A percentile compares a stretch with the other conserved stretches of the same genome.
Conservation (phyloP, 2,113 vertebrate genomes). For the Parus major region DNA sequence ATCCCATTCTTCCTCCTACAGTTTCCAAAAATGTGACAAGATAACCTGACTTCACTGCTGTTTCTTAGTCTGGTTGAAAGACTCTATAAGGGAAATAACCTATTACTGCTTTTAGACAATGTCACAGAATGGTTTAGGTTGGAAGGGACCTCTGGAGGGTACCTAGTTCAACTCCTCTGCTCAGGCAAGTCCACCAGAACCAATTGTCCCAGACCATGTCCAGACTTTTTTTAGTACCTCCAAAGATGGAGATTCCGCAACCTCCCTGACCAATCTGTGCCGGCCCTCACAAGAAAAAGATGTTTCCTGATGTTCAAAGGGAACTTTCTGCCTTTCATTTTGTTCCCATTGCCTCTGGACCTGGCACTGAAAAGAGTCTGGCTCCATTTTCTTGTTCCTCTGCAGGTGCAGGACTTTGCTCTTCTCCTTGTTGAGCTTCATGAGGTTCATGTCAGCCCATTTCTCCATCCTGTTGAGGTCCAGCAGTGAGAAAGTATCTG, state of each 20-base stretch:
- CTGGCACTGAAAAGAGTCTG: neutral
- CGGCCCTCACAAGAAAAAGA: rapidly evolving
- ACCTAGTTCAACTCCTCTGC: rapidly evolving
- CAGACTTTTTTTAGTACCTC: neutral
- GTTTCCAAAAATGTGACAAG: neutral
- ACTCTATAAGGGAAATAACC: neutral
- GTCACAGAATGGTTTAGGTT: neutral
- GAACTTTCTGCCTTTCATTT: neutral
- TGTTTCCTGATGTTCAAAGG: neutral
- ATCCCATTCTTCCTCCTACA: neutral
- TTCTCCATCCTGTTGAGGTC: neutral
- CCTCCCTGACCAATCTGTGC: neutral
- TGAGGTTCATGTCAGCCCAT: neutral
- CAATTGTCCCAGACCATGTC: neutral
- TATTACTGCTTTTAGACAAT: neutral
- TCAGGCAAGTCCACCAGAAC: neutral
- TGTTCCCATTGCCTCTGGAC: neutral
- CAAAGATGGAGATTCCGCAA: neutral
- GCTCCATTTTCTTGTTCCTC: neutral
- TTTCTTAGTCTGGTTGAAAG: neutral
- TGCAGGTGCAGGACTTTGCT: neutral
- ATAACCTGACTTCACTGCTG: neutral
- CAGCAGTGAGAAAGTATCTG: neutral
- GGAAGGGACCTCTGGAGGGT: neutral
- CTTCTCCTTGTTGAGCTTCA: neutral